Percentiles rank a stretch among this genome's conserved stretches.
Evolutionary conservation across 2,888 invertebrate genomes (phyloP).

Genomic region (Drosophila niveifrons): DNA sequence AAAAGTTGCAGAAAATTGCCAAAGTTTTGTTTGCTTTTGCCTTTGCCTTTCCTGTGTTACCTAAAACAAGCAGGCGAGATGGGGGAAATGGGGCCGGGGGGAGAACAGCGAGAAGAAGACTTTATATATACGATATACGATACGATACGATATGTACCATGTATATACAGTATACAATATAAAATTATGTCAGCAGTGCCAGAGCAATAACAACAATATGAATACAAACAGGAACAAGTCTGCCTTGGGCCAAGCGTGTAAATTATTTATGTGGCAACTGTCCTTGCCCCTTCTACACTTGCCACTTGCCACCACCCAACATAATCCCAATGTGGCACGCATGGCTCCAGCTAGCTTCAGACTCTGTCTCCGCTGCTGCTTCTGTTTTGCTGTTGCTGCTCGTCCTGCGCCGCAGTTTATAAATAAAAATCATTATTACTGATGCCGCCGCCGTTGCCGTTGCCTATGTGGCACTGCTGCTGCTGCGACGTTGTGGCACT

Average conservation of each 20-base stretch:
- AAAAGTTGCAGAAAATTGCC: conserved; percentile 72
- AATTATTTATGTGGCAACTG: conserved; percentile 78
- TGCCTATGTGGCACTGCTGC: neutral
- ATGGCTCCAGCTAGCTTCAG: conserved; percentile 44
- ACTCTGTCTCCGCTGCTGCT: neutral
- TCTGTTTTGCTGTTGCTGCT: neutral
- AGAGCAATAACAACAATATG: conserved; percentile 22
- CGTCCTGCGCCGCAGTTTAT: conserved; percentile 59
- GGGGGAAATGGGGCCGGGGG: neutral
- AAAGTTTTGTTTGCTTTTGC: conserved; percentile 65
- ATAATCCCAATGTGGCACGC: conserved; percentile 61
- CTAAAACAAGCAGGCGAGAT: conserved; percentile 9
- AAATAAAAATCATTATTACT: conserved; percentile 75
- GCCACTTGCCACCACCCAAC: neutral
- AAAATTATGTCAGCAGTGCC: conserved; percentile 73
- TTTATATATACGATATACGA: neutral
- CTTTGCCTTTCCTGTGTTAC: conserved; percentile 48
- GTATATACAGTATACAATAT: conserved; percentile 19
- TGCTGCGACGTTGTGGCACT: neutral
- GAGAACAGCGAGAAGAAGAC: neutral
- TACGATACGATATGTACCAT: neutral
- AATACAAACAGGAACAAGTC: conserved; percentile 18
- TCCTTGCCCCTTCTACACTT: conserved; percentile 40
- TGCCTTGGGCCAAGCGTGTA: conserved; percentile 60
- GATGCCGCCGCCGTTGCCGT: conserved; percentile 20